Base-by-base conservation (phyloP, 2,888 invertebrate species). In the Xestobium rufovillosum region DNA sequence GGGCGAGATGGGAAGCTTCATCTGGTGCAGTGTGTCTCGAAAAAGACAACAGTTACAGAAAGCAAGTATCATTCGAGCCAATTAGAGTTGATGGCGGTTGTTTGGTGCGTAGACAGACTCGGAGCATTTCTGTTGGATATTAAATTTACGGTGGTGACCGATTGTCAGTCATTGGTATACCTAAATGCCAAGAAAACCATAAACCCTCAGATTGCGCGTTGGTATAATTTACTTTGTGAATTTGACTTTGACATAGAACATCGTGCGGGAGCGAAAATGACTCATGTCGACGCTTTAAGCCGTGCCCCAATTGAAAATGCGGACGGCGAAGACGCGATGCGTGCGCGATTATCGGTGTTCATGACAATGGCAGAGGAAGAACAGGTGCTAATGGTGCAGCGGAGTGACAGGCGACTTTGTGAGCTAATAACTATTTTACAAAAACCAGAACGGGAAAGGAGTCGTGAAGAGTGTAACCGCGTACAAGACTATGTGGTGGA, bases 61-160 rank as follows among this genome's bases (percentile, higher is more conserved):
- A 19, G n/a, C 6, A 19, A 19, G 6, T 19, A 19, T n/a, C 23
- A 19, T 19, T 19, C 23, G n/a, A 8, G 6, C 6, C 6, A 19
- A 19, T 19, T 19, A 19, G 23, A 19, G n/a, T n/a, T 19, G n/a
- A 19, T 19, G 23, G 23, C 23, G 6, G n/a, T 19, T 19, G 23
- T 19, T 6, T 19, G n/a, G 6, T 19, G 23, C n/a, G 23, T 19
- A n/a, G 23, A 19, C 23, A 19, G 23, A 19, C 23, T 19, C 25
- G 36, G 33, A 3, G 42, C 39, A 12, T 50, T 41, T 41, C 46
- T 49, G 1, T 19, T 51, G 0, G 47, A 49, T 19, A 45, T 49
- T 11, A 37, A 44, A 6, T 26, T 52, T 2, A 45, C 50, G 31
- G 16, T 31, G 9, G 31, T 48, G 26, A 13, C 32, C 1, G 42